These are phyloP conservation scores for Papilio polytes DNA, from an alignment of 1,140 invertebrate genomes.

Conservation along the genomic window DNA sequence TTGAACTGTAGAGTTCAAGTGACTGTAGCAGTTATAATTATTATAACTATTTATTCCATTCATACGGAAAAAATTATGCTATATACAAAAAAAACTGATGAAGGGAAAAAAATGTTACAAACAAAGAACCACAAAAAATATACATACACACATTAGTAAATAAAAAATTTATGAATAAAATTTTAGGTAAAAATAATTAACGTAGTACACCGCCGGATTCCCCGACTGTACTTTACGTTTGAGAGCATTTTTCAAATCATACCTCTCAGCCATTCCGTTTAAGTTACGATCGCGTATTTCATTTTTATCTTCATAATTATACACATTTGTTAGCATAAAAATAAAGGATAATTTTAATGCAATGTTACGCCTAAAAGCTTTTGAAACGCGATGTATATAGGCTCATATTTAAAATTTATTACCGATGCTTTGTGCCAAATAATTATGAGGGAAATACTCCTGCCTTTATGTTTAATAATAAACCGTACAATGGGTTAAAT, in stretches of 20 bases:
- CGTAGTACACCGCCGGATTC: neutral
- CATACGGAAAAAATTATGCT: too few species aligned
- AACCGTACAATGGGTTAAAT: conserved; percentile 37
- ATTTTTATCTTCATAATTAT: conserved; percentile 38
- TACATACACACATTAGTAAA: too few species aligned
- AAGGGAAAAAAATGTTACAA: too few species aligned
- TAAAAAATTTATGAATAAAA: too few species aligned
- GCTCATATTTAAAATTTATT: conserved; percentile 28
- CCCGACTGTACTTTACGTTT: neutral
- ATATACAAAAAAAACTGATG: too few species aligned
- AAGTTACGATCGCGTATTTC: conserved; percentile 35
- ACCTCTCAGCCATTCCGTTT: conserved; percentile 35
- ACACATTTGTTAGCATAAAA: conserved; percentile 39
- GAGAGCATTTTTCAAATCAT: conserved; percentile 24
- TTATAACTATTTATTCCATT: too few species aligned
- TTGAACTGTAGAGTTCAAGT: too few species aligned
- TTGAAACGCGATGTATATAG: conserved; percentile 27
- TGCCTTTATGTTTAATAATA: conserved; percentile 33
- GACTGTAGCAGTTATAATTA: too few species aligned
- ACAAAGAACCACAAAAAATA: too few species aligned
- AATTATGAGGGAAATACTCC: conserved; percentile 30
- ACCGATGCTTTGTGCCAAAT: conserved; percentile 37
- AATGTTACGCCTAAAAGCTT: conserved; percentile 37
- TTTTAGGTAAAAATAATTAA: too few species aligned
- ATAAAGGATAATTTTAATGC: conserved; percentile 34